Base-by-base conservation (phyloP, 2,888 invertebrate genomes). In the Hofmannophila pseudospretella region DNA sequence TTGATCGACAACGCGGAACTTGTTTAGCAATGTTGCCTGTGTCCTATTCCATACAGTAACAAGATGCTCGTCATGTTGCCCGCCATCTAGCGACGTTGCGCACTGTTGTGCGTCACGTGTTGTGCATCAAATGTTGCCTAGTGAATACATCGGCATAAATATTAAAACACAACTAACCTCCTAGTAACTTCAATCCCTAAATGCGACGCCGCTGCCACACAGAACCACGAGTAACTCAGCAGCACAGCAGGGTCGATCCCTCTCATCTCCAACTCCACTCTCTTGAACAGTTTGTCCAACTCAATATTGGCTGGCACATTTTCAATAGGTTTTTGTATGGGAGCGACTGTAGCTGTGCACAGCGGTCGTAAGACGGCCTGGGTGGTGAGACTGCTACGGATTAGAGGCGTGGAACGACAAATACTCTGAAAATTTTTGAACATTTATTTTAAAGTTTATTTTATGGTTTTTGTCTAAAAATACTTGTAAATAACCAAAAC, bases 181-280 rank as follows among this genome's bases (percentile, higher is more conserved):
- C 91, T 91, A 38, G 92, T 92, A 28, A 93, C 84, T 67, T 91
- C 89, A 41, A 98, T 90, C 13, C 93, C 93, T 41, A 98, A 89
- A 76, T 96, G 91, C 25, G 90, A 88, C 0, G 97, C 96, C 20
- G 96, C 92, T 38, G 92, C 91, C 3, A 89, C 88, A 13, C 95
- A 91, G 81, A 97, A 98, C 88, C 91, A 91, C 8, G 93, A 91
- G 68, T 96, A 99, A 80, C 97, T 98, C 44, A 92, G 90, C 12
- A 98, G 74, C 0, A 98, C 96, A 0, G 94, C 94, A 1, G 91
- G 91, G 70, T 98, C 98, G 61, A 96, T 92, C 9, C 96, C 94
- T 64, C 93, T 90, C 53, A 97, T 89, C 85, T 98, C 97, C 40
- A 98, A 67, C 69, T 95, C 94, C 5, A 98, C 82, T 54, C 90